Percentiles rank a stretch among this genome's conserved stretches.
These are phyloP conservation scores for Pogonocichla stellata DNA, from an alignment of 2,113 vertebrate species.

Conservation along the genomic window DNA sequence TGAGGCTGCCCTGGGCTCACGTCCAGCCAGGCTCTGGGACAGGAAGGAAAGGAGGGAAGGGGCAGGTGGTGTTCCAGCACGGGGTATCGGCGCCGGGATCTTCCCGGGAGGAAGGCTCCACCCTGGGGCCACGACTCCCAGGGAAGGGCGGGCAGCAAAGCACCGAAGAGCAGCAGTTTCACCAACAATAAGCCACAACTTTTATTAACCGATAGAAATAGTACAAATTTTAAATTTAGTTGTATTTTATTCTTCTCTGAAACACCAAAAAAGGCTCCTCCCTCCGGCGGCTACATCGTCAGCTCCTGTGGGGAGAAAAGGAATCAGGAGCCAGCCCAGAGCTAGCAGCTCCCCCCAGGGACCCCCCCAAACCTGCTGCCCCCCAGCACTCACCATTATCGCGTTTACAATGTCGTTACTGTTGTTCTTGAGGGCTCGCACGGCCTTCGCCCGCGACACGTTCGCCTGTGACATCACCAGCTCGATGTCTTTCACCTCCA, in stretches of 20 bases:
- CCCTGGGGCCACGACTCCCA: neutral
- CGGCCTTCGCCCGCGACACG: conserved; percentile 95
- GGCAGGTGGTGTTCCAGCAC: neutral
- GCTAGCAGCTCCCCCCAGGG: neutral
- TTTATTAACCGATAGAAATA: conserved; percentile 98
- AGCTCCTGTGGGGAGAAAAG: conserved; percentile 82
- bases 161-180: conserved; percentile 12
- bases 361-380: neutral
- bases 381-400: conserved; percentile 88
- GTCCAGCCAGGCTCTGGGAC: neutral
- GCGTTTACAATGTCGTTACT: conserved; percentile 99
- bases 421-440: conserved; percentile 98
- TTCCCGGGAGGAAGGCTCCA: neutral
- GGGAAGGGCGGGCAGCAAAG: neutral
- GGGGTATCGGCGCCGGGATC: neutral
- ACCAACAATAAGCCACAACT: conserved; percentile 90
- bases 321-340: neutral
- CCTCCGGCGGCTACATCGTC: conserved; percentile 88
- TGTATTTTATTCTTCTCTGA: conserved; percentile 76
- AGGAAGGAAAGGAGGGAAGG: neutral
- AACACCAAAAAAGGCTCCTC: conserved; percentile 71
- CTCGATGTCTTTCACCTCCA: conserved; percentile 98
- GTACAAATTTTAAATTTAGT: conserved; percentile 93
- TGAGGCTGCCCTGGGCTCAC: neutral
- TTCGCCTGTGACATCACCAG: conserved; percentile 99